Conservation (phyloP, 2,113 vertebrate species). For the Anarhynchus alexandrinus region DNA sequence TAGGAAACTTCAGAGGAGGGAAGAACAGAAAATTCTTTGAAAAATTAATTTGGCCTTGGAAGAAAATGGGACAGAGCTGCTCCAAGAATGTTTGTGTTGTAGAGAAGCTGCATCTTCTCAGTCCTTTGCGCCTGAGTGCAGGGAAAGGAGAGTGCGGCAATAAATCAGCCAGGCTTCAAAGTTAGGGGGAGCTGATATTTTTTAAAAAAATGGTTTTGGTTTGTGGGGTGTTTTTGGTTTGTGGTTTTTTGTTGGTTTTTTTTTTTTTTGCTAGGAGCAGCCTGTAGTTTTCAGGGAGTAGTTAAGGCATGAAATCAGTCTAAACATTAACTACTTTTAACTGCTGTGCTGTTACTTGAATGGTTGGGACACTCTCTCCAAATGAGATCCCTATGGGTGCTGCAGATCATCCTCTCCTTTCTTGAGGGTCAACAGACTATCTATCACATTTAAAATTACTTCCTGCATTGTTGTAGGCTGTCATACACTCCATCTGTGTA, state of each 20-base stretch:
- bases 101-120: neutral
- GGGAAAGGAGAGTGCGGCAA: neutral
- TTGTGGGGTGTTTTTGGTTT: no score
- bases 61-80: conserved; percentile 26
- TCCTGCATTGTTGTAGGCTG: neutral
- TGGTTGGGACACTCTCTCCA: neutral
- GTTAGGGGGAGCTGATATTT: neutral
- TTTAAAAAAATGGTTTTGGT: no score
- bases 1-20: neutral
- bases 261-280: neutral
- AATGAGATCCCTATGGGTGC: neutral
- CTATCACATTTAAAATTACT: neutral
- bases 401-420: neutral
- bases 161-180: neutral
- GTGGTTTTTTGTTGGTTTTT: no score
- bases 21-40: neutral
- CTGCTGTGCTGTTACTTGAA: neutral
- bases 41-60: conserved; percentile 33
- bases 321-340: neutral
- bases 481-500: fast-evolving
- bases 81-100: neutral
- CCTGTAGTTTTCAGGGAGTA: neutral
- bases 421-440: neutral
- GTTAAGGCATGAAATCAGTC: neutral
- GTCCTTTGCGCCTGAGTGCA: fast-evolving